Evolutionary conservation across 2,797 vertebrate genomes (phyloP).

Genomic region (Lutjanus campechanus): DNA sequence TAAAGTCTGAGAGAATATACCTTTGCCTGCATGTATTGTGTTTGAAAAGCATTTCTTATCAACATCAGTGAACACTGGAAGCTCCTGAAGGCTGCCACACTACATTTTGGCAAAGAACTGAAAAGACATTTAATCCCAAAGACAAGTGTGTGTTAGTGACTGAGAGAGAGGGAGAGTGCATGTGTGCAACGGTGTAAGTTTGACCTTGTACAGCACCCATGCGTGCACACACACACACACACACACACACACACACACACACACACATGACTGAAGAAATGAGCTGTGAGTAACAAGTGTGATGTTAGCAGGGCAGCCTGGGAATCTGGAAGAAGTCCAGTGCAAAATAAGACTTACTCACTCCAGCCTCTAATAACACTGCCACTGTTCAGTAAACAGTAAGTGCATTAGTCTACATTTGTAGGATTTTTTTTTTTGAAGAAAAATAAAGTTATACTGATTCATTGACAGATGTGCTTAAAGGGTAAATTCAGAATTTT

Average conservation of each 20-base stretch:
- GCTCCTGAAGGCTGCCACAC: constrained; percentile 61
- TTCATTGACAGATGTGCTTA: background rate
- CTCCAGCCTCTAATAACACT: constrained; percentile 5
- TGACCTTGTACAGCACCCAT: constrained; percentile 23
- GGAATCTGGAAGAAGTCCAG: constrained; percentile 30
- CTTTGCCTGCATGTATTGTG: constrained; percentile 28
- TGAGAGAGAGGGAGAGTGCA: background rate
- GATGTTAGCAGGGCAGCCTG: constrained; percentile 27
- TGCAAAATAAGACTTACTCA: constrained; percentile 20
- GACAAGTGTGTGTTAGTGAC: constrained; percentile 31
- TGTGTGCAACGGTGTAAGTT: constrained; percentile 34
- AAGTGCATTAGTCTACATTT: background rate
- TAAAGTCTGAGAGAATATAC: constrained; percentile 27
- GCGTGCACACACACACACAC: no score
- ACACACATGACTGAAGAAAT: constrained; percentile 39
- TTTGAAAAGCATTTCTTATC: constrained; percentile 55
- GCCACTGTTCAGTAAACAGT: background rate
- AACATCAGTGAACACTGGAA: constrained; percentile 41
- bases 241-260: no score
- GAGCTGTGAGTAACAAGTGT: constrained; percentile 54
- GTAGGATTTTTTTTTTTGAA: background rate
- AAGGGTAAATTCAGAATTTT: background rate
- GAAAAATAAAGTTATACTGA: background rate
- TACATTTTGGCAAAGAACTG: constrained; percentile 42
- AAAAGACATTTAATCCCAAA: constrained; percentile 55